Base-by-base conservation (phyloP, 2,113 vertebrate genomes). In the Indicator indicator region DNA sequence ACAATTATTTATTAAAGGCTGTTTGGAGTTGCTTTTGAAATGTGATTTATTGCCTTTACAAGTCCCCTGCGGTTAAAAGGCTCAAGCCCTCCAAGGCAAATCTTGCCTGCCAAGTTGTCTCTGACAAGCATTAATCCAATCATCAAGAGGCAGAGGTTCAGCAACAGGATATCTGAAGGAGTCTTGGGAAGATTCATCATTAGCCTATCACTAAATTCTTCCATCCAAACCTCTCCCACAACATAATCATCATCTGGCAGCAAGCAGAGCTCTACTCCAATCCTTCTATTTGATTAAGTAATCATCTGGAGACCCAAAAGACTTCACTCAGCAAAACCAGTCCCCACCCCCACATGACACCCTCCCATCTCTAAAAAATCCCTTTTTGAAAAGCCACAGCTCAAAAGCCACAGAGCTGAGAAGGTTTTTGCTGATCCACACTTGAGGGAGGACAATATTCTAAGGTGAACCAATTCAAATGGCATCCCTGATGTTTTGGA, bases 11-110 rank as follows among this genome's bases (percentile, higher is more conserved):
- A 75, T 83, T 95, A 81, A 88, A 62, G 65, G 20, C 68, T 48
- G 38, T 48, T 93, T 71, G 52, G 82, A 78, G 54, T 46, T 14
- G 30, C 78, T 81, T 64, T 83, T 40, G 0, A 44, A 9, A 5
- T 27, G 26, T 75, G 78, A 86, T 94, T 95, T 93, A 82, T 86
- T 88, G 73, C 7, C 73, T 90, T 56, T 86, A 16, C 86, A 83
- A 17, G 54, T 80, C 81, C 69, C 72, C 58, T 30, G 81, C 81
- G 83, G 46, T 84, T 89, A 72, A 88, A 89, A 81, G 59, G 90
- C 90, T 83, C 54, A 15, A 90, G 40, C 44, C 76, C 89, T 94
- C 93, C 92, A 91, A 83, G 74, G 36, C 44, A 40, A 60, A 86
- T 17, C 83, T 70, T 65, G 11, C 15, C 76, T 94, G 94, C 90